These are phyloP conservation scores for Hydriomena furcata DNA, from an alignment of 2,888 invertebrate genomes.

Conservation along the genomic window DNA sequence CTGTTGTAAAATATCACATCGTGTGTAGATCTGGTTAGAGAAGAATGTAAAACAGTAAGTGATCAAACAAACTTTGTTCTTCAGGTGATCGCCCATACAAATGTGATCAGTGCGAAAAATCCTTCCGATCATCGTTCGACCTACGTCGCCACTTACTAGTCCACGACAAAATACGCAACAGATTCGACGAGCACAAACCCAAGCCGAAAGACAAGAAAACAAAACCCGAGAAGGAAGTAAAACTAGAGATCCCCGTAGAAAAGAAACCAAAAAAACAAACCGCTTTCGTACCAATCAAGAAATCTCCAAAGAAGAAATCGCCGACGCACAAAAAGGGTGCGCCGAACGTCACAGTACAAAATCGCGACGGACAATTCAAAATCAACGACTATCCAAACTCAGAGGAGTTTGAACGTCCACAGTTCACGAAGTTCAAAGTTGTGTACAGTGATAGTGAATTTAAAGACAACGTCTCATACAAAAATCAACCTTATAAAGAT, in stretches of 20 bases:
- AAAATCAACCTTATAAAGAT: slow-evolving; percentile 34
- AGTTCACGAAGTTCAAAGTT: slow-evolving; percentile 57
- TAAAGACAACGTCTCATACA: slow-evolving; percentile 40
- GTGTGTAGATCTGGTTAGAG: too few relatives aligned
- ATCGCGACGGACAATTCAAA: slow-evolving; percentile 48
- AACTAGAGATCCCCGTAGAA: slow-evolving; percentile 11
- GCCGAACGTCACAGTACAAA: slow-evolving; percentile 64
- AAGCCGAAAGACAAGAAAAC: slow-evolving; percentile 36
- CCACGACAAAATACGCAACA: slow-evolving; percentile 78
- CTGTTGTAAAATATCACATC: too few relatives aligned
- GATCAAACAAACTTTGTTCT: slow-evolving; percentile 30
- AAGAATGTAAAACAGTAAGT: too few relatives aligned
- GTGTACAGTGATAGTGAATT: slow-evolving; percentile 45
- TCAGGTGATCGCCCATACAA: slow-evolving; percentile 90
- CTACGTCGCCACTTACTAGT: slow-evolving; percentile 91
- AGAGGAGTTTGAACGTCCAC: slow-evolving; percentile 41
- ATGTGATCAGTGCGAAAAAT: slow-evolving; percentile 90
- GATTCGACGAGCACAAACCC: slow-evolving; percentile 47
- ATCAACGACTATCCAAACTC: slow-evolving; percentile 45
- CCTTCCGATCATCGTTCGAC: slow-evolving; percentile 92
- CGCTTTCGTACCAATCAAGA: slow-evolving; percentile 28
- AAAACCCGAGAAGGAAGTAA: slow-evolving; percentile 29
- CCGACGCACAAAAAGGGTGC: slow-evolving; percentile 46
- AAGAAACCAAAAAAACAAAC: slow-evolving; percentile 23
- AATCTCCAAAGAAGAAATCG: slow-evolving; percentile 33